These are phyloP conservation scores for Antitype chi DNA, from an alignment of 2,888 invertebrate species.

Conservation along the genomic window DNA sequence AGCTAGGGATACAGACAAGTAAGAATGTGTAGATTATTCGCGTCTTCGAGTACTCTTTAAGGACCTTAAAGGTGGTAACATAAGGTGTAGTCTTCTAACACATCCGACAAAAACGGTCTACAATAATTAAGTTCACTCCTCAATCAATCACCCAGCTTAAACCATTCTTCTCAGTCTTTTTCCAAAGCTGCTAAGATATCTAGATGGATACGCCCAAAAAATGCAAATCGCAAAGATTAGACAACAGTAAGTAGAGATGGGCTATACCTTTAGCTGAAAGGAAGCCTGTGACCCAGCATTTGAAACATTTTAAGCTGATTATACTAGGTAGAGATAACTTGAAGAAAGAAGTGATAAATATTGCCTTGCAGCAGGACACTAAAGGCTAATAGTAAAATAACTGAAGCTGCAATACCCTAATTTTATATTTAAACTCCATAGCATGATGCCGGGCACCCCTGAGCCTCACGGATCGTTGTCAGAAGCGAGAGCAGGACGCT, in stretches of 20 bases:
- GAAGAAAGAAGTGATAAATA: background rate
- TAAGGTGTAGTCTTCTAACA: background rate
- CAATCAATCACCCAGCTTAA: background rate
- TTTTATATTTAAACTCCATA: slow-evolving; percentile 50
- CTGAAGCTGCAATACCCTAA: too few species aligned
- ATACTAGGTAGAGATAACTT: background rate
- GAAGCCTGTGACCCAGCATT: too few species aligned
- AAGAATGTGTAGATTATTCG: background rate
- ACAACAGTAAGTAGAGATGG: background rate
- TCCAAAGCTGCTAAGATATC: background rate
- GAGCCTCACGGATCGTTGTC: slow-evolving; percentile 86
- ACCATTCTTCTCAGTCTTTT: background rate
- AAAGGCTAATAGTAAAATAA: background rate
- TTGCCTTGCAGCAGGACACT: background rate
- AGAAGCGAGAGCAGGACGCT: slow-evolving; percentile 86
- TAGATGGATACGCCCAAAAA: background rate
- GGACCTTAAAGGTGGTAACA: background rate
- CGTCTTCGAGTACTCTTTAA: background rate
- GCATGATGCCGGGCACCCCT: slow-evolving; percentile 90
- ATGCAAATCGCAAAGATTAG: background rate
- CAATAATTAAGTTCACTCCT: background rate
- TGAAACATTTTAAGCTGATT: too few species aligned
- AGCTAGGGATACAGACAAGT: background rate
- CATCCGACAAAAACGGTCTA: background rate
- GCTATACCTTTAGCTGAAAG: too few species aligned